Base-by-base conservation (phyloP, 64 coral and sea anemone genomes). In the Anthopleura sola region DNA sequence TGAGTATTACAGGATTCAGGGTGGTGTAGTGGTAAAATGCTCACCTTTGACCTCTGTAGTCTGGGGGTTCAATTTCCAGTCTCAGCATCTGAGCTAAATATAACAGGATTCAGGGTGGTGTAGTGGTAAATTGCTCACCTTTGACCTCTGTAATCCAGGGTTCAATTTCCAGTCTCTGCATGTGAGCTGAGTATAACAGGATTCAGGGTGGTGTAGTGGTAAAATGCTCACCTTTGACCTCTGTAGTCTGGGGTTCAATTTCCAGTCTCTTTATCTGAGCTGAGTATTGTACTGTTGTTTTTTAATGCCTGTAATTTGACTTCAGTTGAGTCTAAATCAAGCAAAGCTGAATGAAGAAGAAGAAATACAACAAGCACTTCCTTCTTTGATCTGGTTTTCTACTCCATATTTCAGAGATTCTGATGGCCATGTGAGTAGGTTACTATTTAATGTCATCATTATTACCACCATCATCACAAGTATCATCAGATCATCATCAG, bases 351-450 rank as follows among this genome's bases (percentile, higher is more conserved):
- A 20, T 29, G 37, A 53, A 24, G 83, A 84, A 86, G 87, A 96
- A 58, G 83, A 92, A 53, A 53, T 50, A 26, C 66, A 58, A 21
- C 87, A 85, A 53, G 80, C 86, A 37, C 47, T 49, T 31, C 91
- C 69, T 33, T 83, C 87, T 38, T 78, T 96, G 29, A 50, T 75
- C 64, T 92, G 84, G 68, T 96, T 92, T 87, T 84, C 83, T 28
- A 58, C 68, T 60, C 94, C 94, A 40, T 96, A 96, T 60, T 96
- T 96, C 33, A 92, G 69, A 96, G 94, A 96, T 78, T 20, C 88
- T 29, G 75, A 33, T 76, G 83, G 64, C 19, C 46, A 88, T 86
- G 94, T 96, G 87, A 86, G 90, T 33, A 14, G 23, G 26, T 57
- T 51, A 15, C 46, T 75, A 44, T 16, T 6, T 36, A 14, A 23